Conservation (phyloP, 1,140 invertebrate genomes). For the Macrobrachium nipponense region DNA sequence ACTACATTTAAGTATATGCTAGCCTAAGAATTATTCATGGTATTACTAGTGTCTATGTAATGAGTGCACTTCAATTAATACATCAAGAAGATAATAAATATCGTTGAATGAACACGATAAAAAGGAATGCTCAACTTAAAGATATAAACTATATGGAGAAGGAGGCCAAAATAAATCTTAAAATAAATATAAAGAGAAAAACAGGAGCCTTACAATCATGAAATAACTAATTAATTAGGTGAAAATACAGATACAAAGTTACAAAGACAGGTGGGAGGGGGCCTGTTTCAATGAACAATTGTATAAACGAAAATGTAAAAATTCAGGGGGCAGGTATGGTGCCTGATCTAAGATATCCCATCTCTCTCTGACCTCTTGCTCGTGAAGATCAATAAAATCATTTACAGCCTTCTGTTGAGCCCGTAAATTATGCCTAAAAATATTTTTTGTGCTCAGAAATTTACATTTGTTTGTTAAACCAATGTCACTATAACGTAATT, state of each 20-base stretch:
- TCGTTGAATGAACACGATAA: not conserved
- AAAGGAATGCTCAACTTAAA: not conserved
- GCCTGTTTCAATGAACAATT: not conserved
- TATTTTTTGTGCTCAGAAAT: no score
- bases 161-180: not conserved
- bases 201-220: not conserved
- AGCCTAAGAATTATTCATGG: not conserved
- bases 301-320: no score
- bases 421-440: no score
- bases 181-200: not conserved
- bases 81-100: not conserved
- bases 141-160: not conserved
- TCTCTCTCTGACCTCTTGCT: no score
- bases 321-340: no score
- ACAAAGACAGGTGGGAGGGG: not conserved
- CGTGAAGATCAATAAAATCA: no score
- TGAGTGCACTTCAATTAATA: not conserved
- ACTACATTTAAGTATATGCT: not conserved
- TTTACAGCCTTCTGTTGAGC: no score
- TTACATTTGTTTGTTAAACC: no score
- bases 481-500: no score
- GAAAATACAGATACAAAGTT: not conserved
- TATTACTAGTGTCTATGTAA: not conserved
- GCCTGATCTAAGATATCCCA: no score
- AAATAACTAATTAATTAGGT: not conserved